These are phyloP conservation scores for Euproctis similis DNA, from an alignment of 2,888 invertebrate species.

Conservation along the genomic window DNA sequence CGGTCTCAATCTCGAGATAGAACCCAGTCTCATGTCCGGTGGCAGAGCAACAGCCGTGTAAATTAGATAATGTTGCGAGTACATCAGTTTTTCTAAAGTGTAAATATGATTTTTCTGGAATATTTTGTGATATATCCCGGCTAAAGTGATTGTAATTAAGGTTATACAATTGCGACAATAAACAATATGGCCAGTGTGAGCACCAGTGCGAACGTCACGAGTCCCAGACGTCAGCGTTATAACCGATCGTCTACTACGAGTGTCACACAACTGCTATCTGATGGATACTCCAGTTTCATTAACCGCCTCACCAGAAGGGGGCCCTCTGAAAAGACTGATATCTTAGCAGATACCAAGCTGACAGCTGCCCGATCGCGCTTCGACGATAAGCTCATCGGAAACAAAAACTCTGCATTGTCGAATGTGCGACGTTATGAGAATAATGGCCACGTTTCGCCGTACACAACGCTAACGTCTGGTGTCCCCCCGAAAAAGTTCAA, in stretches of 20 bases:
- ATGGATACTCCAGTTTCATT: slow-evolving; percentile 90
- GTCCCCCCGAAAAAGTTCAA: slow-evolving; percentile 46
- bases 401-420: slow-evolving; percentile 50
- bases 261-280: slow-evolving; percentile 89
- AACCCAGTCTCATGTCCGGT: slow-evolving; percentile 53
- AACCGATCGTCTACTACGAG: slow-evolving; percentile 85
- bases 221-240: slow-evolving; percentile 81
- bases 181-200: slow-evolving; percentile 53
- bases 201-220: slow-evolving; percentile 54
- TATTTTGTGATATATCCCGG: slow-evolving; percentile 56
- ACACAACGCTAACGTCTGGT: slow-evolving; percentile 47
- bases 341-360: slow-evolving; percentile 48
- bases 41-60: slow-evolving; percentile 39
- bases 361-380: slow-evolving; percentile 48
- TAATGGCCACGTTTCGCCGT: slow-evolving; percentile 59
- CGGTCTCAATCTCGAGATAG: slow-evolving; percentile 63
- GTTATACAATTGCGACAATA: slow-evolving; percentile 16
- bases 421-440: slow-evolving; percentile 64
- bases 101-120: slow-evolving; percentile 51
- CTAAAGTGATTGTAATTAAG: slow-evolving; percentile 41
- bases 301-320: slow-evolving; percentile 87
- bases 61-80: slow-evolving; percentile 18
- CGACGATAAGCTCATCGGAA: slow-evolving; percentile 56
- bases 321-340: slow-evolving; percentile 81
- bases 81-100: slow-evolving; percentile 28